Percentiles rank a stretch among this genome's conserved stretches.
Conservation (phyloP, 2,888 invertebrate genomes). For the Tetragonula carbonaria region DNA sequence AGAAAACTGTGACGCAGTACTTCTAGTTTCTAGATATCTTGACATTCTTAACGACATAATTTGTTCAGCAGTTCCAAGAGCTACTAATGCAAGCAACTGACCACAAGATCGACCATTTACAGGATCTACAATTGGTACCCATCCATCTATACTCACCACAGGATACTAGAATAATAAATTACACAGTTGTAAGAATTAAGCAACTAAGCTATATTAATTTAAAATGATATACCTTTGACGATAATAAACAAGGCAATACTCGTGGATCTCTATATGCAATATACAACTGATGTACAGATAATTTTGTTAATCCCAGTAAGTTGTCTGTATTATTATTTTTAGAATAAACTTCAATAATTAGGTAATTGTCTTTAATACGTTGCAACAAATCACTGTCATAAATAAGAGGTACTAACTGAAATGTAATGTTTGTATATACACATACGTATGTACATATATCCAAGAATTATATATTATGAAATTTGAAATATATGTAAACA, state of each 20-base stretch:
- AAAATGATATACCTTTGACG: constrained; percentile 84
- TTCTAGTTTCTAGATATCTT: constrained; percentile 73
- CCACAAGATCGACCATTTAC: constrained; percentile 84
- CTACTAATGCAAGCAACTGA: constrained; percentile 86
- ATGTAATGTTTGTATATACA: constrained; percentile 41
- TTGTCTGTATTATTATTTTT: constrained; percentile 79
- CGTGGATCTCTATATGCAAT: constrained; percentile 86
- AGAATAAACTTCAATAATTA: constrained; percentile 86
- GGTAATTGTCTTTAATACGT: constrained; percentile 85
- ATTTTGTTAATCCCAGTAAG: constrained; percentile 85
- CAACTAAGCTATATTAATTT: constrained; percentile 11
- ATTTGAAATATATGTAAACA: background rate
- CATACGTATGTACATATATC: background rate
- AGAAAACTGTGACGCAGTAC: constrained; percentile 33
- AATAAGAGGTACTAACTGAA: constrained; percentile 86
- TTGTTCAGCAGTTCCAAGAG: constrained; percentile 87
- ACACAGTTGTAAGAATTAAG: background rate
- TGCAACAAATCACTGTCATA: constrained; percentile 85
- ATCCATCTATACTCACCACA: constrained; percentile 87
- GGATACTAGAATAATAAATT: constrained; percentile 84
- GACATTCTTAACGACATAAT: constrained; percentile 85
- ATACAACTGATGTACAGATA: constrained; percentile 87
- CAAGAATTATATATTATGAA: too few species aligned
- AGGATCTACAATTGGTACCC: constrained; percentile 85
- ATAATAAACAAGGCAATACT: constrained; percentile 85